Conservation (phyloP, 2,113 vertebrate species). For the Carlito syrichta region DNA sequence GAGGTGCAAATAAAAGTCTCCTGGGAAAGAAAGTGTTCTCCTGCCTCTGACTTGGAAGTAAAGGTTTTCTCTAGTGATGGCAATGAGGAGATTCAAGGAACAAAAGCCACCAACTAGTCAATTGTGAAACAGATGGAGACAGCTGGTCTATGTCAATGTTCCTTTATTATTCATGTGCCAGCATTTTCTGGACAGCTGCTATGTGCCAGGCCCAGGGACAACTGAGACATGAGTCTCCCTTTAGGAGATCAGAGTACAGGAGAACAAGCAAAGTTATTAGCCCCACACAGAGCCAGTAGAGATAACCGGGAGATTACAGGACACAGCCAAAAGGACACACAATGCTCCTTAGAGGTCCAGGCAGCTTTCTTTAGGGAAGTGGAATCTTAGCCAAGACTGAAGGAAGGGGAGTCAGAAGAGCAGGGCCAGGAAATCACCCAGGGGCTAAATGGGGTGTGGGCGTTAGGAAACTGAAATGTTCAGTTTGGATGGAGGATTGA, state of each 20-base stretch:
- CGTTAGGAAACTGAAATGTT: not conserved
- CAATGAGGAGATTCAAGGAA: not conserved
- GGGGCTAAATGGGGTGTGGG: not conserved
- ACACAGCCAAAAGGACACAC: not conserved
- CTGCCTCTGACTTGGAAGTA: not conserved
- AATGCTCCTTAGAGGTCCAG: rapidly evolving
- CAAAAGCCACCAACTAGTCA: slow-evolving; percentile 40
- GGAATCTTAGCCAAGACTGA: not conserved
- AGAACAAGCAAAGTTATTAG: not conserved
- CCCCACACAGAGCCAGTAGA: not conserved
- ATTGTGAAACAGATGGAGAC: slow-evolving; percentile 65
- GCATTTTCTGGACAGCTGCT: slow-evolving; percentile 53
- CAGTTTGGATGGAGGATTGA: not conserved
- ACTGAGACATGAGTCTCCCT: not conserved
- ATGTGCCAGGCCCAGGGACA: not conserved
- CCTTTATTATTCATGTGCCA: slow-evolving; percentile 61
- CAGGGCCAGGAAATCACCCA: not conserved
- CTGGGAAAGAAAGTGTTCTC: not conserved
- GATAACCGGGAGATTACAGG: not conserved
- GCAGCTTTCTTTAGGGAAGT: not conserved
- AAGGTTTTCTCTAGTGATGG: slow-evolving; percentile 2
- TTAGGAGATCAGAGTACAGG: not conserved
- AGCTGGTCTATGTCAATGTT: slow-evolving; percentile 2
- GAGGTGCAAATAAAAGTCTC: not conserved
- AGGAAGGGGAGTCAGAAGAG: not conserved